Evolutionary conservation across 2,113 vertebrate species (phyloP).

Genomic region (Corvus cornix): DNA sequence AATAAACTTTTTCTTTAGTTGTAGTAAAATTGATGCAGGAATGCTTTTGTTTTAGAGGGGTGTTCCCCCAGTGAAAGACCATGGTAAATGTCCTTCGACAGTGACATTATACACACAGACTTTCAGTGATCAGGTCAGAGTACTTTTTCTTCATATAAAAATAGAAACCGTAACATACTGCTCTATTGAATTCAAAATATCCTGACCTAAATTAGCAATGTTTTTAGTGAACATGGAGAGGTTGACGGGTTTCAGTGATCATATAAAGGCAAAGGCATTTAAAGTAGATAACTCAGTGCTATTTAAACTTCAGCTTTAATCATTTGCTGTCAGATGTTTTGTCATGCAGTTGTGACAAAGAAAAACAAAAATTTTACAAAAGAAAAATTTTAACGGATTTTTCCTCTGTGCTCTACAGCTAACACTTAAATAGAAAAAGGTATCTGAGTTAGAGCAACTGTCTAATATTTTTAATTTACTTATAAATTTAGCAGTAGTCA

Average conservation of each 20-base stretch:
- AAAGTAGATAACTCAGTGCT: constrained; percentile 30
- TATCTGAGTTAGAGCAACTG: not conserved
- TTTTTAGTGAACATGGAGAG: constrained; percentile 21
- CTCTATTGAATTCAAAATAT: constrained; percentile 4
- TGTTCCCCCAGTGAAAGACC: not conserved
- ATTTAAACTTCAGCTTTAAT: constrained; percentile 30
- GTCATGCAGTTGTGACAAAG: not conserved
- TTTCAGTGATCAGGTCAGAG: not conserved
- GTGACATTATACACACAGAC: not conserved
- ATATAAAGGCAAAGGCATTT: constrained; percentile 30
- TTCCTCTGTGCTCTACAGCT: not conserved
- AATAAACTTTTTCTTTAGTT: not conserved
- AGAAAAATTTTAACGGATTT: not conserved
- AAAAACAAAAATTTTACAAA: not conserved
- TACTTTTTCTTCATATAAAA: constrained; percentile 10
- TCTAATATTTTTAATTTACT: not conserved
- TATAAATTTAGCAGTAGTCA: not conserved
- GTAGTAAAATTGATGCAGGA: not conserved
- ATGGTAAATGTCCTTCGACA: not conserved
- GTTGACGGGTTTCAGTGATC: constrained; percentile 30
- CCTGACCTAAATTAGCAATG: constrained; percentile 39
- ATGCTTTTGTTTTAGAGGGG: not conserved
- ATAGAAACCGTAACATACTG: not conserved
- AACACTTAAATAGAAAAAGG: not conserved
- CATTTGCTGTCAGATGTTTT: constrained; percentile 21